Percentiles rank a stretch among this genome's conserved stretches.
phyloP scores from a whole-genome alignment of 2,797 vertebrate species.

The Muscicapa striata region DNA sequence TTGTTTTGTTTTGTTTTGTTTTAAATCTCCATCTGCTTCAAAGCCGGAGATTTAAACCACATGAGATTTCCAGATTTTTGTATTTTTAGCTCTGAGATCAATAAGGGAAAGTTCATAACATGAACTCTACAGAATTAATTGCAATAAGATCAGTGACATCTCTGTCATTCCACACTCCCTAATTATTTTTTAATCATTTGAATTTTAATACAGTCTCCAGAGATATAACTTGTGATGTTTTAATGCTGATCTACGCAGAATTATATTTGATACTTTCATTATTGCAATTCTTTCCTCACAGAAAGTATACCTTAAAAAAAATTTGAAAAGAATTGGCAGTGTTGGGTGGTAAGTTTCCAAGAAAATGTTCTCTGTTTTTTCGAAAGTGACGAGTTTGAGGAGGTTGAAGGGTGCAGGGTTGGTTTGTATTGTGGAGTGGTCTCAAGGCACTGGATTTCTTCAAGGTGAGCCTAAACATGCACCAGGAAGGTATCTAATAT shows the following conservation, averaged over 20 bases:
- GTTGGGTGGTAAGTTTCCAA: not conserved
- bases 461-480: not conserved
- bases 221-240: not conserved
- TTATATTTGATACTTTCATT: not conserved
- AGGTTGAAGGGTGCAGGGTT: not conserved
- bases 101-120: not conserved
- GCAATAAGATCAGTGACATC: not conserved
- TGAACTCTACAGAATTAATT: not conserved
- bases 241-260: not conserved
- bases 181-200: constrained; percentile 27
- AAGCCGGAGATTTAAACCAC: not conserved
- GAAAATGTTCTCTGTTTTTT: not conserved
- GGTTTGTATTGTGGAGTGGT: not conserved
- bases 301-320: not conserved
- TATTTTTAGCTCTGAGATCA: not conserved
- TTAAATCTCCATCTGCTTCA: not conserved
- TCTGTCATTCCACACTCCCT: not conserved
- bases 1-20: not conserved
- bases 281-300: not conserved
- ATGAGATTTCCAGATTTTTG: not conserved
- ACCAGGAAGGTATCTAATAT: not conserved
- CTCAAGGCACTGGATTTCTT: not conserved
- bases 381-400: not conserved
- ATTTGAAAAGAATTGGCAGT: not conserved
- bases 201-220: not conserved